A percentile compares a stretch with the other conserved stretches of the same genome.
Evolutionary conservation across 2,797 vertebrate species (phyloP).

Genomic region (Argya squamiceps): DNA sequence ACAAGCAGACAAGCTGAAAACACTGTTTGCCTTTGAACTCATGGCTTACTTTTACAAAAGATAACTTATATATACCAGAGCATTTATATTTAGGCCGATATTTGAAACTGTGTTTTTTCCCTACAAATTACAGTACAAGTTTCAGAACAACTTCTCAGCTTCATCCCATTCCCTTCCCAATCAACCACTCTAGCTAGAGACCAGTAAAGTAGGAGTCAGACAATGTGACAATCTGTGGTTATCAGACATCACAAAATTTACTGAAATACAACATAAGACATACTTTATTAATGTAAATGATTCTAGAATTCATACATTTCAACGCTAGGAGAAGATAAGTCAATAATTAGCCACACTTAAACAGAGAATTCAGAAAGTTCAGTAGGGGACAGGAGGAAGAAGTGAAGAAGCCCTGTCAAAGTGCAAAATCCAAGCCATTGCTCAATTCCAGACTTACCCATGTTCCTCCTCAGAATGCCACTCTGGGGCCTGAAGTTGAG

Average conservation of each 20-base stretch:
- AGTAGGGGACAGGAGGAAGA: neutral
- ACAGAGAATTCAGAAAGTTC: neutral
- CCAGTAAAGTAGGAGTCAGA: neutral
- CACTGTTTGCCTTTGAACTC: neutral
- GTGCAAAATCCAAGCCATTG: neutral
- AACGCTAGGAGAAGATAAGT: neutral
- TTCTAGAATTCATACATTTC: neutral
- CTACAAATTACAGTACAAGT: neutral
- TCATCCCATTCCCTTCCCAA: neutral
- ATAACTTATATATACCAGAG: neutral
- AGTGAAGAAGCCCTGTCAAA: neutral
- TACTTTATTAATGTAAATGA: neutral
- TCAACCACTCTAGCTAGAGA: neutral
- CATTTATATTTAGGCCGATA: neutral
- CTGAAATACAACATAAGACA: neutral
- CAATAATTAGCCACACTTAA: neutral
- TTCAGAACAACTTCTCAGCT: neutral
- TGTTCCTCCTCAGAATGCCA: neutral
- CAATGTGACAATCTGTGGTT: neutral
- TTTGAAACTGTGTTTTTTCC: neutral
- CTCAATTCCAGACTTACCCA: neutral
- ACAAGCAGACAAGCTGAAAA: neutral
- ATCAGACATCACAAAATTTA: neutral
- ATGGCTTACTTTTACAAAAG: neutral
- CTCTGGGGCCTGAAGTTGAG: neutral